Conservation (phyloP, 2,888 invertebrate species). For the Ceriagrion tenellum region DNA sequence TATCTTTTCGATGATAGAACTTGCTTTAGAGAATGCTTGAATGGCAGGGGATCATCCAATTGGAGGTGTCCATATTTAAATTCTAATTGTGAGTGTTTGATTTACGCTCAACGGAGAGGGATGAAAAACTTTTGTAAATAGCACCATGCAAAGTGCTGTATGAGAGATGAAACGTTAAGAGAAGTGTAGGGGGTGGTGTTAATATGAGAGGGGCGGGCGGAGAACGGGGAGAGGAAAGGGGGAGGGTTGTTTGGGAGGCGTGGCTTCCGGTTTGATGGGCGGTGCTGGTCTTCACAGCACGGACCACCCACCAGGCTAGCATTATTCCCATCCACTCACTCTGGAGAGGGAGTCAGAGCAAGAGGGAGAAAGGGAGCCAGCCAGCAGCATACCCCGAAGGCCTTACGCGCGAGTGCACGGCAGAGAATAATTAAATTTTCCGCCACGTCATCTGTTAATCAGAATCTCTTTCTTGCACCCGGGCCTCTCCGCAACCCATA, state of each 20-base stretch:
- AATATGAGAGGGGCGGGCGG: background rate
- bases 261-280: constrained; percentile 66
- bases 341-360: background rate
- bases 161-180: background rate
- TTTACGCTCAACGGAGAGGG: background rate
- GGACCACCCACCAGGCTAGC: constrained; percentile 21
- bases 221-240: background rate
- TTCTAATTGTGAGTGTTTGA: background rate
- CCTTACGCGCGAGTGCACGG: background rate
- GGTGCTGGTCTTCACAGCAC: constrained; percentile 37
- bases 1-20: too few species aligned
- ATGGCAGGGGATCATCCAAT: background rate
- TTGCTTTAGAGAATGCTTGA: too few species aligned
- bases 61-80: background rate
- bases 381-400: background rate
- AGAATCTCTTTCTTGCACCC: background rate
- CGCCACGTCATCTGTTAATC: constrained; percentile 61
- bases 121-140: background rate
- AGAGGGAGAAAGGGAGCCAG: background rate
- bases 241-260: constrained; percentile 35
- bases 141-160: background rate
- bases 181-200: background rate
- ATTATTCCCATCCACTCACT: constrained; percentile 33
- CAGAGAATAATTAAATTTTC: constrained; percentile 56
- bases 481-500: background rate